Conservation (phyloP, 2,888 invertebrate genomes). For the Dryomyza anilis region DNA sequence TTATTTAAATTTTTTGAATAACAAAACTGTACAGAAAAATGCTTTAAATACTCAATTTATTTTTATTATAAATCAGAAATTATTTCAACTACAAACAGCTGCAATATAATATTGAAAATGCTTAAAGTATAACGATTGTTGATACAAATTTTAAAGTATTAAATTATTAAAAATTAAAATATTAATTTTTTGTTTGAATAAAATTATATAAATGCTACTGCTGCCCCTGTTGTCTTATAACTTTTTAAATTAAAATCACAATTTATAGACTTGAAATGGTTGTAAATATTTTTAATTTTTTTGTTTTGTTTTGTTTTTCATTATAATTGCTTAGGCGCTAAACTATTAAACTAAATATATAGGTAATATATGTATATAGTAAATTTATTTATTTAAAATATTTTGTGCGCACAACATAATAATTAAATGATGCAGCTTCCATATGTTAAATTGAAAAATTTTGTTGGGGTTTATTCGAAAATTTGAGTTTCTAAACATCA, state of each 20-base stretch:
- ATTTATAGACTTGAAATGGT: constrained; percentile 60
- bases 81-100: no score
- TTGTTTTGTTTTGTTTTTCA: constrained; percentile 17
- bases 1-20: no score
- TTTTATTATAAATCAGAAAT: not conserved
- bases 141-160: no score
- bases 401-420: not conserved
- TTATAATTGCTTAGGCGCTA: not conserved
- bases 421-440: not conserved
- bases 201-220: no score
- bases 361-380: not conserved
- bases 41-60: not conserved
- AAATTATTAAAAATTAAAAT: no score
- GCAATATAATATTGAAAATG: no score
- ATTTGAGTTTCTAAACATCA: no score
- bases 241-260: constrained; percentile 59
- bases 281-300: constrained; percentile 28
- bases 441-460: not conserved
- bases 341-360: not conserved
- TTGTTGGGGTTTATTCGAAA: not conserved
- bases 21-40: not conserved
- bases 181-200: no score
- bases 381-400: no score
- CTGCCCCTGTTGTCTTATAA: constrained; percentile 21
- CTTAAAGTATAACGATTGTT: no score